Conservation (phyloP, 1,140 invertebrate species). For the Lepidostoma basale region DNA sequence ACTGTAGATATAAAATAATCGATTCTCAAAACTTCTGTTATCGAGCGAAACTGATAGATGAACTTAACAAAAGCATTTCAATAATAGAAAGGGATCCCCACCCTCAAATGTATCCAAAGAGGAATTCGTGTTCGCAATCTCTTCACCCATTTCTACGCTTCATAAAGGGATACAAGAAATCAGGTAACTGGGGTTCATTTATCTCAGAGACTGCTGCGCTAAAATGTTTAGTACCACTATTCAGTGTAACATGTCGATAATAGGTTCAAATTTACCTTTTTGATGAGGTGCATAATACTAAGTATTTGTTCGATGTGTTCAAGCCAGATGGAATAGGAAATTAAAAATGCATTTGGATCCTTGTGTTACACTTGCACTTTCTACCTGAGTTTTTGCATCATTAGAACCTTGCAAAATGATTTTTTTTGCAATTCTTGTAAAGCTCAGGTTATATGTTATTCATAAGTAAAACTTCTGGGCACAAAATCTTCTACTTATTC, state of each 20-base stretch:
- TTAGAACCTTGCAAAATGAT: slow-evolving; percentile 12
- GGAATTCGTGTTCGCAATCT: slow-evolving; percentile 5
- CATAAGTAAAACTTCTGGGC: background rate
- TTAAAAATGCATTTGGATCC: slow-evolving; percentile 37
- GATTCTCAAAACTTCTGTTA: slow-evolving; percentile 22
- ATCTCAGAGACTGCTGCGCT: too few relatives aligned
- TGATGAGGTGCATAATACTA: too few relatives aligned
- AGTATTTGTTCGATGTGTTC: too few relatives aligned
- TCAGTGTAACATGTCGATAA: too few relatives aligned
- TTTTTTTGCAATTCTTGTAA: background rate
- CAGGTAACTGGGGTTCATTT: too few relatives aligned
- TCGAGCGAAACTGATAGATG: slow-evolving; percentile 18
- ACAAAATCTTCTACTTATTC: background rate
- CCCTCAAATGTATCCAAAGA: background rate
- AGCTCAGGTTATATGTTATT: background rate
- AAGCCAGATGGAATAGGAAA: background rate
- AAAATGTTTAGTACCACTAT: too few relatives aligned
- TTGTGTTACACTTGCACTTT: slow-evolving; percentile 41
- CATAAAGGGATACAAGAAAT: background rate
- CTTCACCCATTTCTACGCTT: background rate
- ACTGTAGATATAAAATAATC: slow-evolving; percentile 16
- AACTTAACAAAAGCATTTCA: slow-evolving; percentile 27
- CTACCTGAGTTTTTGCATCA: slow-evolving; percentile 38
- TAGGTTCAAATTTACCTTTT: too few relatives aligned
- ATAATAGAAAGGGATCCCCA: slow-evolving; percentile 24